Conservation (phyloP, 2,113 vertebrate species). For the Cygnus atratus region DNA sequence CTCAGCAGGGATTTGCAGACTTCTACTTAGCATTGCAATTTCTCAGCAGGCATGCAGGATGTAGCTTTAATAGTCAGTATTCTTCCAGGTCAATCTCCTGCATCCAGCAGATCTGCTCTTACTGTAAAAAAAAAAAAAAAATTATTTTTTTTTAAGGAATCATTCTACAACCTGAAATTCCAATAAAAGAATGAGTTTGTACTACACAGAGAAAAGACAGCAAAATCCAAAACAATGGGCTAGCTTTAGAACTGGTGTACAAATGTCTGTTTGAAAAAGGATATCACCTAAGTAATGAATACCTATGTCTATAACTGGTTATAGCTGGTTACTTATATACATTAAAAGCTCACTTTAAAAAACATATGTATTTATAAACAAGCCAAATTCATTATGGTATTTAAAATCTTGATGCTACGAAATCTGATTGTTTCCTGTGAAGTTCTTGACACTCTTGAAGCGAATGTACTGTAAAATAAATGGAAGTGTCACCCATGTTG, state of each 20-base stretch:
- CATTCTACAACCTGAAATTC: neutral
- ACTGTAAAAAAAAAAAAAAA: neutral
- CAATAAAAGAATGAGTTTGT: neutral
- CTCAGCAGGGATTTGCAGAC: neutral
- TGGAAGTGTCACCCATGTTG: neutral
- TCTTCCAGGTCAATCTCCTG: neutral
- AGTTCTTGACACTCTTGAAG: neutral
- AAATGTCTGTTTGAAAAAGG: neutral
- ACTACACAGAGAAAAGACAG: neutral
- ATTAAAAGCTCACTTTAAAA: neutral
- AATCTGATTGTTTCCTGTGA: neutral
- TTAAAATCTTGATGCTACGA: neutral
- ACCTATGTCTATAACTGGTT: rapidly evolving
- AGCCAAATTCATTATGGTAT: neutral
- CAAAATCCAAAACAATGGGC: neutral
- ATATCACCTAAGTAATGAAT: neutral
- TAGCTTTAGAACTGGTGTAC: neutral
- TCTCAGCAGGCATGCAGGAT: neutral
- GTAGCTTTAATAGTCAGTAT: neutral
- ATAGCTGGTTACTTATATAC: rapidly evolving
- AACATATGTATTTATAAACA: neutral
- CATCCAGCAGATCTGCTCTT: neutral
- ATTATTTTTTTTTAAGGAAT: neutral
- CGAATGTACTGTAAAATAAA: neutral
- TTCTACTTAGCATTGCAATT: neutral